Percentiles rank a stretch among this genome's conserved stretches.
Evolutionary conservation across 2,113 vertebrate species (phyloP).

Genomic region (Hiodon tergisus): DNA sequence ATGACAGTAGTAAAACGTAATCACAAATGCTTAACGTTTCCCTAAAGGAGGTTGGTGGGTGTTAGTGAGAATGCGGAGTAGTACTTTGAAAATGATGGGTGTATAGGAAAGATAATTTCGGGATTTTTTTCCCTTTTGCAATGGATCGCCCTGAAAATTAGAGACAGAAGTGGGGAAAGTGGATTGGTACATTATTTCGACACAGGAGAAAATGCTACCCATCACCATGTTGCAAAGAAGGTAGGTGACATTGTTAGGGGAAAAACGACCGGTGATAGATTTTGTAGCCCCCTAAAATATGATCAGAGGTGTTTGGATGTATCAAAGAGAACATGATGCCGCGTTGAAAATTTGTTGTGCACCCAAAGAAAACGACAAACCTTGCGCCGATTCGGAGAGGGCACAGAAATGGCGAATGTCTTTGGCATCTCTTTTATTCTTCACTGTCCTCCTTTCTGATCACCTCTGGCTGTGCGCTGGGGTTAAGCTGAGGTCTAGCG

Average conservation of each 20-base stretch:
- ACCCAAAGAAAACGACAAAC: slow-evolving; percentile 64
- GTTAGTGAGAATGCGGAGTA: slow-evolving; percentile 25
- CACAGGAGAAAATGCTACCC: slow-evolving; percentile 31
- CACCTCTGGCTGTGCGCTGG: slow-evolving; percentile 71
- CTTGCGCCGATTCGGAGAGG: slow-evolving; percentile 69
- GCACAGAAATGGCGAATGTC: slow-evolving; percentile 76
- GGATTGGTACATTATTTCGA: slow-evolving; percentile 34
- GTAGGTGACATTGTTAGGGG: slow-evolving; percentile 54
- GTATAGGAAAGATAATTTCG: slow-evolving; percentile 27
- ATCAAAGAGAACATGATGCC: slow-evolving; percentile 65
- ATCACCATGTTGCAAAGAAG: slow-evolving; percentile 47
- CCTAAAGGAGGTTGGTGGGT: slow-evolving; percentile 26
- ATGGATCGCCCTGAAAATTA: slow-evolving; percentile 38
- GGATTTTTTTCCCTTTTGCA: slow-evolving; percentile 27
- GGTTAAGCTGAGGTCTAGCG: slow-evolving; percentile 59
- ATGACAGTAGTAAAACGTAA: slow-evolving; percentile 32
- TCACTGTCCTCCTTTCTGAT: slow-evolving; percentile 70
- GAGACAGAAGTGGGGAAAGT: slow-evolving; percentile 34
- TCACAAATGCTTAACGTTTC: slow-evolving; percentile 31
- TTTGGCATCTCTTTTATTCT: slow-evolving; percentile 69
- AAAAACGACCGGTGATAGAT: slow-evolving; percentile 38
- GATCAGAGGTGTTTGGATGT: slow-evolving; percentile 73
- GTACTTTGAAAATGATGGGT: slow-evolving; percentile 32
- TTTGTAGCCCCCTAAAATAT: slow-evolving; percentile 62
- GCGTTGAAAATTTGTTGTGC: slow-evolving; percentile 63